Conservation (phyloP, 2,888 invertebrate species). For the Criorhina ranunculi region DNA sequence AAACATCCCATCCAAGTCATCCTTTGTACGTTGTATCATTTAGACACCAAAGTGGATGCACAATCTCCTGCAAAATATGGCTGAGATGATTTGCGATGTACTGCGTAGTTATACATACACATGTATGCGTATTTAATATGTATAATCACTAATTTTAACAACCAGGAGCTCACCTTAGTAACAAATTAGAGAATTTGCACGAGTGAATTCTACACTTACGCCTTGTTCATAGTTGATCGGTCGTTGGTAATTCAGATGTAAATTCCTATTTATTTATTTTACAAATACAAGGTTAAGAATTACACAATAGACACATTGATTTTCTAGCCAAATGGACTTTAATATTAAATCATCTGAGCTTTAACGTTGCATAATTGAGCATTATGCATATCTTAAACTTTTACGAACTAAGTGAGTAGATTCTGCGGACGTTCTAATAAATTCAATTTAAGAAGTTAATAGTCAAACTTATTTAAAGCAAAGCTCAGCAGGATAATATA, state of each 20-base stretch:
- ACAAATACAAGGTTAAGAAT: too few species aligned
- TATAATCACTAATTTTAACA: constrained; percentile 43
- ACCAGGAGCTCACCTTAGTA: constrained; percentile 22
- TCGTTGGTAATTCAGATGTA: too few species aligned
- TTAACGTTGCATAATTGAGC: too few species aligned
- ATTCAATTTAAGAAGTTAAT: not conserved
- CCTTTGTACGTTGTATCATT: constrained; percentile 58
- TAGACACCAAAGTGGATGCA: constrained; percentile 51
- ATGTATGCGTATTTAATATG: constrained; percentile 5
- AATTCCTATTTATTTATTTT: too few species aligned
- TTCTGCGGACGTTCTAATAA: too few species aligned
- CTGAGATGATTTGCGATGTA: constrained; percentile 34
- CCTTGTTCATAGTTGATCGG: too few species aligned
- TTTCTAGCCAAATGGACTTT: too few species aligned
- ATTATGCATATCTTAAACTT: too few species aligned
- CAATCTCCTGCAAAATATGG: constrained; percentile 44
- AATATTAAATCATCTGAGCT: too few species aligned
- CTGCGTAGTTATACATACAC: not conserved
- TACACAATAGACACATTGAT: too few species aligned
- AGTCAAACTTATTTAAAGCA: not conserved
- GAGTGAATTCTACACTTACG: not conserved
- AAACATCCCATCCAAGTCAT: constrained; percentile 61
- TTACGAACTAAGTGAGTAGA: not conserved
- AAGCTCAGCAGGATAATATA: constrained; percentile 2
- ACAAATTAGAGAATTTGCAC: constrained; percentile 5